These are phyloP conservation scores for Cynaeus angustus DNA, from an alignment of 2,888 invertebrate genomes.

Conservation along the genomic window DNA sequence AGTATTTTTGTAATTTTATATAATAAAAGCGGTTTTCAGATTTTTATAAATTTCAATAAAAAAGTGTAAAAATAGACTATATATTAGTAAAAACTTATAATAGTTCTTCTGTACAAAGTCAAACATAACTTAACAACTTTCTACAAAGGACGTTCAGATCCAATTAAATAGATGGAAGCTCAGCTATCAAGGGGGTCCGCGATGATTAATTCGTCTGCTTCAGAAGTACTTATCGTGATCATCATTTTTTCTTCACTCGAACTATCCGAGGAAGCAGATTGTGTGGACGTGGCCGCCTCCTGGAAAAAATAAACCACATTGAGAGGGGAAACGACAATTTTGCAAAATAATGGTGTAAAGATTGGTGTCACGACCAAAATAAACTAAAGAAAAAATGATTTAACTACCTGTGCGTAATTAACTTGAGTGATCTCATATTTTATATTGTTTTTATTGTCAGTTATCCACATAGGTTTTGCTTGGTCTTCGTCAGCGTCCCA, in stretches of 20 bases:
- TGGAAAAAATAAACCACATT: conserved; percentile 68
- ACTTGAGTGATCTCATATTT: conserved; percentile 71
- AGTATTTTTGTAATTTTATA: conserved; percentile 50
- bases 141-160: conserved; percentile 32
- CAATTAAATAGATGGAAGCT: conserved; percentile 61
- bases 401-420: conserved; percentile 70
- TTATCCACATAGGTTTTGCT: conserved; percentile 67
- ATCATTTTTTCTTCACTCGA: conserved; percentile 85
- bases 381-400: background rate
- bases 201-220: conserved; percentile 69
- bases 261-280: conserved; percentile 81
- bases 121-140: conserved; percentile 42
- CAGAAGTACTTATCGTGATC: conserved; percentile 80
- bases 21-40: conserved; percentile 43
- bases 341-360: conserved; percentile 49
- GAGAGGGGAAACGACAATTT: conserved; percentile 15
- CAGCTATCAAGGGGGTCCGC: conserved; percentile 71
- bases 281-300: conserved; percentile 84
- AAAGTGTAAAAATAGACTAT: conserved; percentile 43
- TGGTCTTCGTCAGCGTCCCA: conserved; percentile 59
- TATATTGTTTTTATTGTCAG: conserved; percentile 68
- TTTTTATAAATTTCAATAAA: conserved; percentile 1
- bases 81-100: conserved; percentile 44
- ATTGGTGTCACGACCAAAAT: conserved; percentile 29
- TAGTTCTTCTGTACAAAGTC: conserved; percentile 33